Base-by-base conservation (phyloP, 2,888 invertebrate genomes). In the Drosophila rellima region DNA sequence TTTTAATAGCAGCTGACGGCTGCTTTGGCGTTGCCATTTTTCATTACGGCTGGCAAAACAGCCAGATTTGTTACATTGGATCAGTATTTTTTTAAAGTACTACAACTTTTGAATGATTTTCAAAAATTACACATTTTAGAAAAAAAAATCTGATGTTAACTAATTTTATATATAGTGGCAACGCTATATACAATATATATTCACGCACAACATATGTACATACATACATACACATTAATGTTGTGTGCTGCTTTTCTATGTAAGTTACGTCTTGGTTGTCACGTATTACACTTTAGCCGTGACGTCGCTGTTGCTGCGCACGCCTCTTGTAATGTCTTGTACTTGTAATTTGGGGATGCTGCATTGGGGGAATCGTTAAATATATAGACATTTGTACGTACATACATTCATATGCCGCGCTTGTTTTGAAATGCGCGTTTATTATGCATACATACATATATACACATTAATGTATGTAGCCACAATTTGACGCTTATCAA, bases 181-280 rank as follows among this genome's bases (percentile, higher is more conserved):
- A 35, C 35, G 0, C 5, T 35, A n/a, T 35, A n/a, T 33, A 35
- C 35, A n/a, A 35, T 13, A 33, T 33, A 13, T n/a, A 35, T 33
- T 13, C 33, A 13, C 2, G 10, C 11, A 40, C 33, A 23, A 44
- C 26, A 35, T 57, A 18, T 18, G 10, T 37, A n/a, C 13, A 3
- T 40, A 13, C 10, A n/a, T 23, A 15, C 42, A n/a, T 13, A 17
- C n/a, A 13, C 20, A 17, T 35, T n/a, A n/a, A n/a, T n/a, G 35
- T 52, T 31, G 37, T 69, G 10, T 59, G 33, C 13, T 42, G 35
- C 59, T 51, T 61, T 61, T 65, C 47, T 68, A 52, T 68, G 68
- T 68, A 52, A 63, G 68, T 57, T 74, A 78, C 74, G 70, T 57
- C 60, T 62, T 23, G n/a, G 10, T 78, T 60, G 79, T 74, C 79